Base-by-base conservation (phyloP, 2,797 vertebrate species). In the Myotis daubentonii region DNA sequence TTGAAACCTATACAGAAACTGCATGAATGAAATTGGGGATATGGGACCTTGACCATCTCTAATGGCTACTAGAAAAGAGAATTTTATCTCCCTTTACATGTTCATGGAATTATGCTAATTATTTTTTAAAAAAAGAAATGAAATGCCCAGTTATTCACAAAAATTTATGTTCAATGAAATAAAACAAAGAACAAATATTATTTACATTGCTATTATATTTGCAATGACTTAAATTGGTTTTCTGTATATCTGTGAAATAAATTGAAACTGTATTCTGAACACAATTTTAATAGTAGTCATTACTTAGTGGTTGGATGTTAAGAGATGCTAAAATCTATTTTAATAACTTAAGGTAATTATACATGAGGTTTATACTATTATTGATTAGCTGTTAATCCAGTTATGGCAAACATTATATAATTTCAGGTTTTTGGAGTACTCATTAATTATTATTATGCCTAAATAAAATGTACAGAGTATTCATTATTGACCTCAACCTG, bases 11-110 rank as follows among this genome's bases (percentile, higher is more conserved):
- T 3, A 15, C 2, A 65, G 76, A 30, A 70, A 23, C 17, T 57
- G 8, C 0, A 38, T 28, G 5, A 20, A 20, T 8, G 6, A 11
- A 49, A 4, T 22, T 44, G 10, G 30, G 5, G 1, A 0, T 53
- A 70, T 33, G 38, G 16, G 9, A 51, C 17, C 4, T 36, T 1
- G 1, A 44, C 22, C 2, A 51, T 75, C 19, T 70, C 19, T 30
- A 41, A n/a, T 70, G 17, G 30, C 23, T 13, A 23, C 30, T 44
- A 15, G 38, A 84, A 80, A 82, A 53, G 3, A 38, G 1, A 0
- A 30, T 10, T 53, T 6, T 20, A 5, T 82, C 10, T 68, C 19
- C 15, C 23, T 36, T 41, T 6, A 33, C 4, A 11, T 55, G 19
- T 70, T 83, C 17, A 10, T 49, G 49, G 3, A 28, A 65, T 23